phyloP scores from a whole-genome alignment of 2,113 vertebrate genomes.

The Tyrannus savana region DNA sequence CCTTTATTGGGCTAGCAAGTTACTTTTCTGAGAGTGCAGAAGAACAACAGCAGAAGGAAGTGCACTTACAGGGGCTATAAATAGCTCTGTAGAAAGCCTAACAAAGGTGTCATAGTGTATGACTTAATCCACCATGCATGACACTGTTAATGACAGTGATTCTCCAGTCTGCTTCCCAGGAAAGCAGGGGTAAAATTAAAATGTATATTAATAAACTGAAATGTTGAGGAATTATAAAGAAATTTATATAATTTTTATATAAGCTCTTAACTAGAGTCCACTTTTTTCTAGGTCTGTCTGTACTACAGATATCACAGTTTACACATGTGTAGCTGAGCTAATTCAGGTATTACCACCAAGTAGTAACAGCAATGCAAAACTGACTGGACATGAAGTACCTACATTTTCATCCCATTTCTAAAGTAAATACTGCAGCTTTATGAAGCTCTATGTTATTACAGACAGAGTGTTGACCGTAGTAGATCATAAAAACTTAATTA shows the following conservation, averaged over 20 bases:
- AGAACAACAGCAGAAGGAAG: constrained; percentile 27
- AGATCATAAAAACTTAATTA: background rate
- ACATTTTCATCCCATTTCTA: background rate
- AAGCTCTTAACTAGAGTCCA: background rate
- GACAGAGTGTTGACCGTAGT: background rate
- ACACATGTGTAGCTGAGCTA: background rate
- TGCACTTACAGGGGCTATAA: background rate
- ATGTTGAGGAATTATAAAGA: background rate
- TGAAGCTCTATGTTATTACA: background rate
- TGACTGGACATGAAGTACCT: background rate
- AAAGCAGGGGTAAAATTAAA: background rate
- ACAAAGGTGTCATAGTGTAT: background rate
- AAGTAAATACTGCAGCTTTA: background rate
- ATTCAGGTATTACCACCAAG: background rate
- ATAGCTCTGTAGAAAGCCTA: background rate
- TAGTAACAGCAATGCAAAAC: background rate
- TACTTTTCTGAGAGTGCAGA: background rate
- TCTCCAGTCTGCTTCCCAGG: background rate
- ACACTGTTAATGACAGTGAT: fast-evolving
- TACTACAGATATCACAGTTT: background rate
- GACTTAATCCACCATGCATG: background rate
- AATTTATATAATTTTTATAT: background rate
- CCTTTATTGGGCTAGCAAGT: background rate
- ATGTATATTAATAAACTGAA: background rate
- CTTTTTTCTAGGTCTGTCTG: background rate